Percentiles rank a stretch among this genome's conserved stretches.
These are phyloP conservation scores for Oscarella lobularis DNA, from an alignment of 37 sponge, comb jelly and placozoan genomes.

Conservation along the genomic window DNA sequence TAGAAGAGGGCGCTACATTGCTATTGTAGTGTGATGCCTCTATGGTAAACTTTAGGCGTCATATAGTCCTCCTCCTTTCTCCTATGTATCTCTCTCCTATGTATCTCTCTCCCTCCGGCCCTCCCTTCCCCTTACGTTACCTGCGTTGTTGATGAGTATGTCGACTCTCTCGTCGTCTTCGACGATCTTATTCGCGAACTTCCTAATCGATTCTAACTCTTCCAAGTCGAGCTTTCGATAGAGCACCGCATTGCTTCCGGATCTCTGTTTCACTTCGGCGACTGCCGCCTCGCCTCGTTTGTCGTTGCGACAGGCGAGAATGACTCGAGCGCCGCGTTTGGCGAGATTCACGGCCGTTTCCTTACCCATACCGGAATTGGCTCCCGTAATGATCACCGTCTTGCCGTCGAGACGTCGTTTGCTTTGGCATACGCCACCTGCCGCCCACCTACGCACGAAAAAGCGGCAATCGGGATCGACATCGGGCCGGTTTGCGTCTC, in stretches of 20 bases:
- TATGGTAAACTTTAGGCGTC: too few species aligned
- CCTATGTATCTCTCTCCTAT: too few species aligned
- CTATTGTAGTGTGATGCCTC: too few species aligned
- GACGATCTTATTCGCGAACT: slow-evolving; percentile 30
- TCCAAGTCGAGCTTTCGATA: slow-evolving; percentile 56
- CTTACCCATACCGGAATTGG: slow-evolving; percentile 74
- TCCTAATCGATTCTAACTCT: slow-evolving; percentile 42
- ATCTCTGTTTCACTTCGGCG: slow-evolving; percentile 19
- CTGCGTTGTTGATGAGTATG: slow-evolving; percentile 87
- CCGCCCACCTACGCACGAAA: too few species aligned
- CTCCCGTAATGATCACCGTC: slow-evolving; percentile 73
- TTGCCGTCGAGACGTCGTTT: slow-evolving; percentile 54
- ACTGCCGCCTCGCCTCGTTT: slow-evolving; percentile 49
- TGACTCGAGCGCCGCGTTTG: slow-evolving; percentile 52
- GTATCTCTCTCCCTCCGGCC: too few species aligned
- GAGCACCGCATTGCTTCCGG: slow-evolving; percentile 34
- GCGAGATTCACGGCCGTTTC: slow-evolving; percentile 79
- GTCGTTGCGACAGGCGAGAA: slow-evolving; percentile 67
- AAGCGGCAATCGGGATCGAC: too few species aligned
- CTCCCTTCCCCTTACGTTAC: too few species aligned
- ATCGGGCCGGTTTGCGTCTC: too few species aligned
- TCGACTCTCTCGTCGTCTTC: slow-evolving; percentile 42
- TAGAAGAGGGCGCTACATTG: too few species aligned
- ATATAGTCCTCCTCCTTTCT: too few species aligned
- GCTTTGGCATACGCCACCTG: slow-evolving; percentile 44